These are phyloP conservation scores for Sinocyclocheilus rhinocerous DNA, from an alignment of 2,113 vertebrate genomes.

Conservation along the genomic window DNA sequence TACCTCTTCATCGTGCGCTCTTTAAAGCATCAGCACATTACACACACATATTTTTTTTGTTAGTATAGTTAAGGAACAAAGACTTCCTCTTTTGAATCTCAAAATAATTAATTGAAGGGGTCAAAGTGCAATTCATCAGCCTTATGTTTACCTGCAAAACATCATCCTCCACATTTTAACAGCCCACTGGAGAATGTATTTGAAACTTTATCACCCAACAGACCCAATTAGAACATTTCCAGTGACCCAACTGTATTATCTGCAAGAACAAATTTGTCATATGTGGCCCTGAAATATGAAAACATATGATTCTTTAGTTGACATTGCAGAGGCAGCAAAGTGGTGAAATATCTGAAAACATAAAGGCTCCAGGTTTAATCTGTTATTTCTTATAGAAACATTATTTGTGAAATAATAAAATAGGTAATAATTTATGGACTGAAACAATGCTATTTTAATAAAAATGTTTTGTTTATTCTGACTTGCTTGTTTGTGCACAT, in stretches of 20 bases:
- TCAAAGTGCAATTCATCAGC: too few relatives aligned
- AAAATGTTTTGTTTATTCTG: not conserved
- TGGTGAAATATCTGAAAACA: too few relatives aligned
- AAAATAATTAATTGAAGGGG: too few relatives aligned
- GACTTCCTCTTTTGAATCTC: too few relatives aligned
- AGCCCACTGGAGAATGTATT: not conserved
- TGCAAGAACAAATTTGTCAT: not conserved
- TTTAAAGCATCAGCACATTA: too few relatives aligned
- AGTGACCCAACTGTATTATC: not conserved
- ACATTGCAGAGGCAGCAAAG: not conserved
- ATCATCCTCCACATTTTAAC: too few relatives aligned
- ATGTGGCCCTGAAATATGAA: not conserved
- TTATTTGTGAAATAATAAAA: not conserved
- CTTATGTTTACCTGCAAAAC: too few relatives aligned
- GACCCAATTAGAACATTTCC: not conserved
- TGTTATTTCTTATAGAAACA: not conserved
- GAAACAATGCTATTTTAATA: not conserved
- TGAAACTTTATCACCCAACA: not conserved
- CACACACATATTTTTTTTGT: too few relatives aligned
- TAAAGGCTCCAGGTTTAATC: too few relatives aligned
- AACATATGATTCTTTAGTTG: not conserved
- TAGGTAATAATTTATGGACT: not conserved
- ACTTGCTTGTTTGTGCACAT: not conserved
- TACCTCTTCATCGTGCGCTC: too few relatives aligned
- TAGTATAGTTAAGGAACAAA: too few relatives aligned